A percentile compares a stretch with the other conserved stretches of the same genome.
Conservation (phyloP, 2,797 vertebrate genomes). For the Neosalanx taihuensis region DNA sequence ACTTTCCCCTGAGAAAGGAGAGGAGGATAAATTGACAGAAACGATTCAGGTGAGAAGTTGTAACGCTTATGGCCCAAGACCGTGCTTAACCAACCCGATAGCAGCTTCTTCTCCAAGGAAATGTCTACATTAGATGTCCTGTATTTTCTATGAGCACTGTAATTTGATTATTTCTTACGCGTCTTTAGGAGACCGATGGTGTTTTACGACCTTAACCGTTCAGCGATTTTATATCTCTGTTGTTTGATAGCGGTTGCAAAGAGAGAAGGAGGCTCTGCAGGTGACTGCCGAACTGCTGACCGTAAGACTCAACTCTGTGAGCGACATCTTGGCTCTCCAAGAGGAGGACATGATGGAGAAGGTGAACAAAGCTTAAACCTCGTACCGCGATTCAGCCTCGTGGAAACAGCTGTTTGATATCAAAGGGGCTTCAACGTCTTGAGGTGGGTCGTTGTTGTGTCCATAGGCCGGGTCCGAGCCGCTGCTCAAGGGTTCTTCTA, state of each 20-base stretch:
- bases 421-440: background rate
- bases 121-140: background rate
- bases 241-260: conserved; percentile 71
- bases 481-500: conserved; percentile 50
- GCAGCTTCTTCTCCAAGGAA: too few species aligned
- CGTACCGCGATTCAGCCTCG: background rate
- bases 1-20: conserved; percentile 65
- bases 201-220: background rate
- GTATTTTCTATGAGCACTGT: background rate
- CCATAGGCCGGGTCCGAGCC: conserved; percentile 55
- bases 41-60: conserved; percentile 65
- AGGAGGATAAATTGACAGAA: conserved; percentile 65
- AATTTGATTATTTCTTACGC: background rate
- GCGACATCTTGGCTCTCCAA: conserved; percentile 81
- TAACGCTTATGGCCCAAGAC: background rate
- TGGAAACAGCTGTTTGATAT: background rate
- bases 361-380: conserved; percentile 50
- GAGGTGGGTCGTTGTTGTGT: background rate
- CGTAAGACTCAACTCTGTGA: conserved; percentile 79
- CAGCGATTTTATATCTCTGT: conserved; percentile 18
- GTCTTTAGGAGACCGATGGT: background rate
- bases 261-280: conserved; percentile 77
- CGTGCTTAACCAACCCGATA: background rate
- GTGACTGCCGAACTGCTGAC: conserved; percentile 77
- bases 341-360: conserved; percentile 78